These are phyloP conservation scores for Agrochola macilenta DNA, from an alignment of 2,888 invertebrate genomes.

Conservation along the genomic window DNA sequence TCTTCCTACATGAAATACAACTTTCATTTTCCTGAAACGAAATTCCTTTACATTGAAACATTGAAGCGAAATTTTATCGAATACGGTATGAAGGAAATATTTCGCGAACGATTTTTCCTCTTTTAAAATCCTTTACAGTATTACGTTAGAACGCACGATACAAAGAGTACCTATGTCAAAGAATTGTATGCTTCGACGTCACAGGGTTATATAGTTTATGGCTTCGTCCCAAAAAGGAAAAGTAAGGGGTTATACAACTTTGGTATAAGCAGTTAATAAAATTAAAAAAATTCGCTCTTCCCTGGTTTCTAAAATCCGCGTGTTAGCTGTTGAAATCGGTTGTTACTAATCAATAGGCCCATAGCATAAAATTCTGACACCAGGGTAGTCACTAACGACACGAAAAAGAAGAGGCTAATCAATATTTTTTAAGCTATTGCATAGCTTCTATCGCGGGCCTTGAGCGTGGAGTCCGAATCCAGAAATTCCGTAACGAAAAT, in stretches of 20 bases:
- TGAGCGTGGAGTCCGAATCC: too few species aligned
- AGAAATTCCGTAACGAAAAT: too few species aligned
- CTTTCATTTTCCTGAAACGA: slow-evolving; percentile 40
- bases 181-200: slow-evolving; percentile 37
- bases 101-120: slow-evolving; percentile 53
- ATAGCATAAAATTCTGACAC: too few species aligned
- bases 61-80: slow-evolving; percentile 55
- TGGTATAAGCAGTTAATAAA: background rate
- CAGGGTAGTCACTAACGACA: too few species aligned
- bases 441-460: too few species aligned
- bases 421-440: too few species aligned
- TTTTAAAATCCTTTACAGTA: slow-evolving; percentile 58
- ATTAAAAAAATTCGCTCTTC: background rate
- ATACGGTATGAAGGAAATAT: slow-evolving; percentile 56
- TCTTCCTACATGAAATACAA: slow-evolving; percentile 12
- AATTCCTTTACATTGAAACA: slow-evolving; percentile 54
- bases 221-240: slow-evolving; percentile 3
- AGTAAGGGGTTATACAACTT: too few species aligned
- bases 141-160: slow-evolving; percentile 27
- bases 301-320: background rate
- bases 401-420: too few species aligned
- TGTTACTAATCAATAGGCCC: too few species aligned
- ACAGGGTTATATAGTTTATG: slow-evolving; percentile 20
- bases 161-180: slow-evolving; percentile 44
- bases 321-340: too few species aligned